phyloP scores from a whole-genome alignment of 2,113 vertebrate genomes.

The Salvelinus namaycush region DNA sequence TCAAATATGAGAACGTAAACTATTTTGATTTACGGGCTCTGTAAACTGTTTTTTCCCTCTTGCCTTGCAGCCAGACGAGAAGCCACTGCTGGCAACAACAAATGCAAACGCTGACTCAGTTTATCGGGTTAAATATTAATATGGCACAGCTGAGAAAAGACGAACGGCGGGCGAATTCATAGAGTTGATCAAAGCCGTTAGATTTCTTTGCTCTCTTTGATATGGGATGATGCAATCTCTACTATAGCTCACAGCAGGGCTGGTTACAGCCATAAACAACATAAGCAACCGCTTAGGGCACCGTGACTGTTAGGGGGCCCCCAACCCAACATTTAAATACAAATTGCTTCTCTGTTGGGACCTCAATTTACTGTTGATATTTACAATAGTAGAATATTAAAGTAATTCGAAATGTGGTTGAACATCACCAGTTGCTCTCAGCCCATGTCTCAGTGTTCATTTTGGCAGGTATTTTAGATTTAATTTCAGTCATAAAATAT shows the following conservation, averaged over 20 bases:
- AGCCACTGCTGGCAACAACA: background rate
- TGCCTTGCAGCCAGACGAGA: conserved; percentile 7
- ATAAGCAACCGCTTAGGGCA: too few species aligned
- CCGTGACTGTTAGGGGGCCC: too few species aligned
- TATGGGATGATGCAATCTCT: conserved; percentile 13
- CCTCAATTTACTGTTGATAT: too few species aligned
- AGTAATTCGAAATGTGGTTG: too few species aligned
- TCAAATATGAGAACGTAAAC: conserved; percentile 9
- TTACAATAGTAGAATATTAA: too few species aligned
- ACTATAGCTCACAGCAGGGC: background rate
- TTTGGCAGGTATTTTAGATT: too few species aligned
- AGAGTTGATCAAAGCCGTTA: conserved; percentile 41
- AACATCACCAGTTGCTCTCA: too few species aligned
- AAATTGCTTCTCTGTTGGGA: too few species aligned
- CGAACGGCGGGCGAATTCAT: conserved; percentile 12
- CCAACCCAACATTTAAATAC: too few species aligned
- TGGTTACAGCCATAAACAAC: too few species aligned
- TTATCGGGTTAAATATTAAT: conserved; percentile 49
- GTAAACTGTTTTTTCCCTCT: background rate
- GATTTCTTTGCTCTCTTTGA: conserved; percentile 25
- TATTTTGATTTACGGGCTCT: background rate
- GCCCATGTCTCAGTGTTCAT: too few species aligned
- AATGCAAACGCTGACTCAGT: conserved; percentile 30
- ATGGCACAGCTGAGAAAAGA: conserved; percentile 12
- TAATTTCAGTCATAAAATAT: too few species aligned